Base-by-base conservation (phyloP, 2,113 vertebrate genomes). In the Murina feae region DNA sequence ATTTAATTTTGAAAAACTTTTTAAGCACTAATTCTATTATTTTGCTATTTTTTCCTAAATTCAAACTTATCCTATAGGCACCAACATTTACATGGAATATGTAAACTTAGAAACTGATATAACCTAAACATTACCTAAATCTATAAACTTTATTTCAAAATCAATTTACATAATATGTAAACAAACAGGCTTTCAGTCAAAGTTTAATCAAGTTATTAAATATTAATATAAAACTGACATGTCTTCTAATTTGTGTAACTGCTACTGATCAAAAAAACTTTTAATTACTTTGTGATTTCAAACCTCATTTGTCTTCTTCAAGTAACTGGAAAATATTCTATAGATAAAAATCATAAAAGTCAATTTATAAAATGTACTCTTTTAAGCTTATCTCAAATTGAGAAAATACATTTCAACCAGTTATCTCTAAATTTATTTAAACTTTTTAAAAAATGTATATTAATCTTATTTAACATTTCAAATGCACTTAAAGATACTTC, bases 201-300 rank as follows among this genome's bases (percentile, higher is more conserved):
- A 96, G 32, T 95, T 97, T 97, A 95, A 97, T 96, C 89, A 97
- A 96, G 55, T 95, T 95, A 96, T 96, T 95, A 97, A 96, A 97
- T 96, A 96, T 95, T 96, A 97, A 97, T 96, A 86, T 83, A 90
- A 95, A 96, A 94, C 86, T 95, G 92, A 80, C 85, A 93, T 95
- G 76, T 18, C 32, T 49, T 96, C 74, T 96, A 95, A 97, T 96
- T 95, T 95, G 94, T 95, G 74, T 96, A 93, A 92, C 49, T 93
- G 94, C 78, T 94, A 95, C 82, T 96, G 74, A 87, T 96, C 78
- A 93, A 96, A 86, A 83, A 95, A 96, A 95, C 11, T 35, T 91
- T 91, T 91, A 84, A 97, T 96, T 95, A 92, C 60, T 93, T 88
- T 92, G 89, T 95, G 79, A 53, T 93, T 93, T 96, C 69, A 95